Conservation (phyloP, 2,797 vertebrate genomes). For the Chelidonichthys spinosus region DNA sequence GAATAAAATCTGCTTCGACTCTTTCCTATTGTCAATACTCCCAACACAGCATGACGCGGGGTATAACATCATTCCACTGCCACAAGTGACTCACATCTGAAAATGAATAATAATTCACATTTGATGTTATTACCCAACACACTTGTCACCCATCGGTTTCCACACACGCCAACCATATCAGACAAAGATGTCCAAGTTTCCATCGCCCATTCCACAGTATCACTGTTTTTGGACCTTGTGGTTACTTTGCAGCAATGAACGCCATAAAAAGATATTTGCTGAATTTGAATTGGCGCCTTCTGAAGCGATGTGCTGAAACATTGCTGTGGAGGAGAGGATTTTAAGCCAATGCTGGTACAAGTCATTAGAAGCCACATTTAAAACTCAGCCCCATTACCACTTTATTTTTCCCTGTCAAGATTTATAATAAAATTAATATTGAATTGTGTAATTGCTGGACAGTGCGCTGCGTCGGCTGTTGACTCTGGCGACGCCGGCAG, state of each 20-base stretch:
- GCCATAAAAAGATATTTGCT: constrained; percentile 65
- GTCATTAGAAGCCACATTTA: constrained; percentile 66
- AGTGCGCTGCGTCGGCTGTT: constrained; percentile 64
- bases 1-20: constrained; percentile 23
- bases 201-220: constrained; percentile 46
- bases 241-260: constrained; percentile 67
- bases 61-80: constrained; percentile 23
- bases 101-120: constrained; percentile 4
- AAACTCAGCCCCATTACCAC: constrained; percentile 66
- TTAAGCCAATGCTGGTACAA: constrained; percentile 54
- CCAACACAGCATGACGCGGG: constrained; percentile 3
- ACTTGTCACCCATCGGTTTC: constrained; percentile 40
- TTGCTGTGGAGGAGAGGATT: constrained; percentile 21
- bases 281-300: constrained; percentile 61
- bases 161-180: constrained; percentile 43
- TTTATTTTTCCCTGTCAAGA: constrained; percentile 75
- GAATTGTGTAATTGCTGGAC: constrained; percentile 80
- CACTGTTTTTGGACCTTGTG: constrained; percentile 66
- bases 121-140: constrained; percentile 30
- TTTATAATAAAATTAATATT: constrained; percentile 77
- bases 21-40: constrained; percentile 29
- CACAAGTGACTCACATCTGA: constrained; percentile 26
- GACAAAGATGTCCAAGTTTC: constrained; percentile 59
- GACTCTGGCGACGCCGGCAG: constrained; percentile 72
- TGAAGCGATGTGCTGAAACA: constrained; percentile 40